A percentile compares a stretch with the other conserved stretches of the same genome.
Conservation (phyloP, 2,888 invertebrate genomes). For the Acanthosepion esculentum region DNA sequence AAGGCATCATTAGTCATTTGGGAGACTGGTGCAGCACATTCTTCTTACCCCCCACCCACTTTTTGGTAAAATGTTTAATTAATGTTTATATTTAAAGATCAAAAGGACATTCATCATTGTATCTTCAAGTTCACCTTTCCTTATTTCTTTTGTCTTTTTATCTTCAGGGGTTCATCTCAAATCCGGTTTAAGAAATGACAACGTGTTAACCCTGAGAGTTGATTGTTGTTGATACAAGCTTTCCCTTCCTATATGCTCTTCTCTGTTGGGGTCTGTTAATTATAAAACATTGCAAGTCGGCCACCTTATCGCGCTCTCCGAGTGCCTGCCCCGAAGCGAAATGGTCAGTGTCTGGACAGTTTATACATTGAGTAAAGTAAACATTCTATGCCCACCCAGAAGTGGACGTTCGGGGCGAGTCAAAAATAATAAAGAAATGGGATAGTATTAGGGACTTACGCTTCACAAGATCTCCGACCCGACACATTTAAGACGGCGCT, state of each 20-base stretch:
- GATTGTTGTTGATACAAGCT: background rate
- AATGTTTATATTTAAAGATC: background rate
- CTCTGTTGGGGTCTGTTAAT: background rate
- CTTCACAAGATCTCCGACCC: no score
- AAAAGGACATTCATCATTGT: background rate
- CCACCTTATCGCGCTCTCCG: background rate
- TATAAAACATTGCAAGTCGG: background rate
- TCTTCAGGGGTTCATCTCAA: background rate
- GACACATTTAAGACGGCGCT: no score
- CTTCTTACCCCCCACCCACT: no score
- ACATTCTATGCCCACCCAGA: background rate
- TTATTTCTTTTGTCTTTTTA: background rate
- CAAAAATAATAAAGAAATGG: no score
- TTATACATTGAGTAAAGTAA: background rate
- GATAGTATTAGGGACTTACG: no score
- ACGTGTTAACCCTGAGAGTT: background rate
- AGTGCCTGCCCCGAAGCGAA: background rate
- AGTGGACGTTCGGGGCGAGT: background rate
- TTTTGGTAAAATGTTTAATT: background rate
- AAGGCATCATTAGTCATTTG: background rate
- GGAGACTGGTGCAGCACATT: background rate
- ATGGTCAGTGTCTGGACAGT: constrained; percentile 8
- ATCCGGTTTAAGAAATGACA: background rate
- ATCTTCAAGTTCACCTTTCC: background rate
- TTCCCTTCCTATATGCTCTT: background rate